A percentile compares a stretch with the other conserved stretches of the same genome.
Conservation (phyloP, 2,888 invertebrate species). For the Sarcophaga variegata region DNA sequence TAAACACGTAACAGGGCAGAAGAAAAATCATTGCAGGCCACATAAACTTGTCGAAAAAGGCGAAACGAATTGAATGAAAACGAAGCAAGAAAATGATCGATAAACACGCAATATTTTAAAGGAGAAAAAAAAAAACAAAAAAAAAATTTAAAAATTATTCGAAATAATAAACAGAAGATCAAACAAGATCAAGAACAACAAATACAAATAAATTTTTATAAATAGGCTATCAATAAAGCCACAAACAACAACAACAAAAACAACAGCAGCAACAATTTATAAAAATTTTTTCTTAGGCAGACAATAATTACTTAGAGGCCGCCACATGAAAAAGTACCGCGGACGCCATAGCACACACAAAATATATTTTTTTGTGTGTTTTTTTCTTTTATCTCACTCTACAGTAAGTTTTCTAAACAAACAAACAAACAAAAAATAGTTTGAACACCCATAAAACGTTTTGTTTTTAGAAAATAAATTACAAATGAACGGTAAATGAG, state of each 20-base stretch:
- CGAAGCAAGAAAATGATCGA: conserved; percentile 30
- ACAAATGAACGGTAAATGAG: too few species aligned
- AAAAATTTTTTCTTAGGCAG: background rate
- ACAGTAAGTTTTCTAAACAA: background rate
- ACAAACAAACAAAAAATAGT: background rate
- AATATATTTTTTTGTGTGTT: background rate
- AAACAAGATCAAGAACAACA: conserved; percentile 62
- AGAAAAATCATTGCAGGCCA: conserved; percentile 6
- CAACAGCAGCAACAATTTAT: background rate
- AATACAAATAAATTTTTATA: conserved; percentile 13
- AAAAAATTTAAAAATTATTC: background rate
- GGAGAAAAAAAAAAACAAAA: background rate
- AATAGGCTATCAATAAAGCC: conserved; percentile 50
- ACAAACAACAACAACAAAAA: background rate
- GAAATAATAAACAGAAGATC: conserved; percentile 50
- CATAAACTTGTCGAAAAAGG: conserved; percentile 35
- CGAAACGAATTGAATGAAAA: conserved; percentile 9
- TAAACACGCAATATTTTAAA: conserved; percentile 60
- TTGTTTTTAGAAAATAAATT: too few species aligned
- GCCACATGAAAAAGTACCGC: background rate
- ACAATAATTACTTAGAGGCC: conserved; percentile 44
- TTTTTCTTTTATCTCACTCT: too few species aligned
- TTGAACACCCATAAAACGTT: too few species aligned
- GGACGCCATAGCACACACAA: background rate
- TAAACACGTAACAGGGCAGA: conserved; percentile 27